phyloP scores from a whole-genome alignment of 1,140 invertebrate genomes.

The Drosophila sp. region DNA sequence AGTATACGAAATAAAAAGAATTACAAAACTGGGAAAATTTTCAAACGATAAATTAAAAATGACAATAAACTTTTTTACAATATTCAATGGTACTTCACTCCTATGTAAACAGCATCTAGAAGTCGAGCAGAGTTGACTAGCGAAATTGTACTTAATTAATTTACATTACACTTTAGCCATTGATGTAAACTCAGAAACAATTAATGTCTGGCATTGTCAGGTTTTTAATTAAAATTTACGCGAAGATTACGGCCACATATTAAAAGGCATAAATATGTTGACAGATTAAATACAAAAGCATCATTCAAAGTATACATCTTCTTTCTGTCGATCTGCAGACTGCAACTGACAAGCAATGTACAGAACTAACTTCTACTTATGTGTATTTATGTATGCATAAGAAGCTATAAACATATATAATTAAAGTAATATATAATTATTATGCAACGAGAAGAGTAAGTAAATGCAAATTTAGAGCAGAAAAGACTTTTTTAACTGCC shows the following conservation, averaged over 20 bases:
- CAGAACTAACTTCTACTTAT: background rate
- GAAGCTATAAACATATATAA: too few relatives aligned
- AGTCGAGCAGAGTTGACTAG: background rate
- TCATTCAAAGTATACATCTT: background rate
- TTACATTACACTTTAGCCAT: background rate
- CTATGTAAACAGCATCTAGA: too few relatives aligned
- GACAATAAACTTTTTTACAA: too few relatives aligned
- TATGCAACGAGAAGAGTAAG: too few relatives aligned
- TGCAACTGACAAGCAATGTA: background rate
- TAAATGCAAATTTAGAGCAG: background rate
- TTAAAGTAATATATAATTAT: too few relatives aligned
- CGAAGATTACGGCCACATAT: background rate
- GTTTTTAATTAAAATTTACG: constrained; percentile 19
- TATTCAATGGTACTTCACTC: too few relatives aligned
- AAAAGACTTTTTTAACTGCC: background rate
- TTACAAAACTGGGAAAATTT: background rate
- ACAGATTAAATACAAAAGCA: constrained; percentile 10
- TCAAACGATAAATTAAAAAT: too few relatives aligned
- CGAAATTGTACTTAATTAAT: background rate
- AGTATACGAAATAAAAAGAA: background rate
- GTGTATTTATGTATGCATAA: background rate
- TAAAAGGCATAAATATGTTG: constrained; percentile 1
- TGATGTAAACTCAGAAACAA: background rate
- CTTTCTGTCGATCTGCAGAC: background rate
- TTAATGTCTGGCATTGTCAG: constrained; percentile 14